phyloP scores from a whole-genome alignment of 2,888 invertebrate genomes.

The Dromius quadrimaculatus region DNA sequence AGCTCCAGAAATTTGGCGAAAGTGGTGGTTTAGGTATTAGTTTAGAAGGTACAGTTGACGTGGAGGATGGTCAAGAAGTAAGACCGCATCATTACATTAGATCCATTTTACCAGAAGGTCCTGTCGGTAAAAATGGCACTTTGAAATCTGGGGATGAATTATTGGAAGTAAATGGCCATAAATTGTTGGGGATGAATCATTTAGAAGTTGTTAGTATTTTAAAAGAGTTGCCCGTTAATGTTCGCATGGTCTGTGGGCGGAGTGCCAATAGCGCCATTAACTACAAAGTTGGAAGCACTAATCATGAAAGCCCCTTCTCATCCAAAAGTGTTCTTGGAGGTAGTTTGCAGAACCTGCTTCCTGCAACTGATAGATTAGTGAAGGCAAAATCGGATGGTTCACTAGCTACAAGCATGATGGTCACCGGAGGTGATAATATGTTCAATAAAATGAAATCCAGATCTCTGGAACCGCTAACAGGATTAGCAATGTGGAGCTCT shows the following conservation, averaged over 20 bases:
- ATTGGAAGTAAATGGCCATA: conserved; percentile 91
- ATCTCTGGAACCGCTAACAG: conserved; percentile 96
- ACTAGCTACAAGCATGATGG: conserved; percentile 76
- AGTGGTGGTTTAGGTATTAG: conserved; percentile 97
- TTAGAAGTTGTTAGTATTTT: conserved; percentile 93
- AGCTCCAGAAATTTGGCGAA: conserved; percentile 86
- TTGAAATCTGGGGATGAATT: conserved; percentile 96
- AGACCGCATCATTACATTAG: conserved; percentile 99
- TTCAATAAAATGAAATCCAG: conserved; percentile 82
- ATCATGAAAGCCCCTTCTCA: conserved; percentile 60
- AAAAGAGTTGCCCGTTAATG: conserved; percentile 90
- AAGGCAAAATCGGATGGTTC: conserved; percentile 95
- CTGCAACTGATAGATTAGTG: conserved; percentile 78
- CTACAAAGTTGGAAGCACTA: conserved; percentile 58
- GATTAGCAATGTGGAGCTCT: conserved; percentile 98
- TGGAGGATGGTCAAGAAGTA: conserved; percentile 95
- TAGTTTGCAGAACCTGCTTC: conserved; percentile 74
- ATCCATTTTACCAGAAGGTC: conserved; percentile 96
- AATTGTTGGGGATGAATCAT: conserved; percentile 91
- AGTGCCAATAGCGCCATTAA: conserved; percentile 62
- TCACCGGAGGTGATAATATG: conserved; percentile 70
- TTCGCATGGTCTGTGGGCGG: conserved; percentile 91
- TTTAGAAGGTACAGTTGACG: conserved; percentile 97
- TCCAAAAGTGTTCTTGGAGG: conserved; percentile 67
- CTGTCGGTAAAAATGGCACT: conserved; percentile 91